These are phyloP conservation scores for Ornithoptera priamus DNA, from an alignment of 2,888 invertebrate species.

Conservation along the genomic window DNA sequence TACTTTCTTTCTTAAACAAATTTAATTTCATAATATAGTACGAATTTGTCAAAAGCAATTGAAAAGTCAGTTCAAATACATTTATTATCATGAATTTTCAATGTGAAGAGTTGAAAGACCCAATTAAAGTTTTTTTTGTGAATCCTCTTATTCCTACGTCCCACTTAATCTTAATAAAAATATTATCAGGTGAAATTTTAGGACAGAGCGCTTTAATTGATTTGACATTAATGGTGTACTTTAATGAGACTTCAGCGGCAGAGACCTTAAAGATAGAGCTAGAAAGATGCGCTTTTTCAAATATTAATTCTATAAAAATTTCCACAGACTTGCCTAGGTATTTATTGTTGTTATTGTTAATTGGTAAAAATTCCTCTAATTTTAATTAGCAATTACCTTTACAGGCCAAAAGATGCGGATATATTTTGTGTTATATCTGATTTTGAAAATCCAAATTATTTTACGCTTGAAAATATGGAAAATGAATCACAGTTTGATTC, in stretches of 20 bases:
- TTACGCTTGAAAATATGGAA: conserved; percentile 47
- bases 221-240: conserved; percentile 57
- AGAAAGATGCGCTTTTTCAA: conserved; percentile 53
- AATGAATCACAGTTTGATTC: conserved; percentile 53
- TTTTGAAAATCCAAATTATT: conserved; percentile 57
- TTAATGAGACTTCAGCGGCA: conserved; percentile 51
- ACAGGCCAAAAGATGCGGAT: conserved; percentile 62
- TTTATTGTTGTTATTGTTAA: not conserved
- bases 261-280: conserved; percentile 52
- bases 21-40: too few relatives aligned
- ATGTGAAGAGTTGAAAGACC: conserved; percentile 38
- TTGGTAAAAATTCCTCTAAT: not conserved
- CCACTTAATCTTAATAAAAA: conserved; percentile 52
- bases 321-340: conserved; percentile 65
- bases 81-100: conserved; percentile 58
- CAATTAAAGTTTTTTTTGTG: conserved; percentile 57
- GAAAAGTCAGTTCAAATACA: not conserved
- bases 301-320: conserved; percentile 51
- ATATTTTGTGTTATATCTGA: conserved; percentile 62
- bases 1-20: too few relatives aligned
- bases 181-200: conserved; percentile 59
- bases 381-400: conserved; percentile 14
- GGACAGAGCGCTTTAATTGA: conserved; percentile 54
- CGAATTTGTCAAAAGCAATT: too few relatives aligned
- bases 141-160: conserved; percentile 56